A percentile compares a stretch with the other conserved stretches of the same genome.
These are phyloP conservation scores for Polia nebulosa DNA, from an alignment of 2,888 invertebrate species.

Conservation along the genomic window DNA sequence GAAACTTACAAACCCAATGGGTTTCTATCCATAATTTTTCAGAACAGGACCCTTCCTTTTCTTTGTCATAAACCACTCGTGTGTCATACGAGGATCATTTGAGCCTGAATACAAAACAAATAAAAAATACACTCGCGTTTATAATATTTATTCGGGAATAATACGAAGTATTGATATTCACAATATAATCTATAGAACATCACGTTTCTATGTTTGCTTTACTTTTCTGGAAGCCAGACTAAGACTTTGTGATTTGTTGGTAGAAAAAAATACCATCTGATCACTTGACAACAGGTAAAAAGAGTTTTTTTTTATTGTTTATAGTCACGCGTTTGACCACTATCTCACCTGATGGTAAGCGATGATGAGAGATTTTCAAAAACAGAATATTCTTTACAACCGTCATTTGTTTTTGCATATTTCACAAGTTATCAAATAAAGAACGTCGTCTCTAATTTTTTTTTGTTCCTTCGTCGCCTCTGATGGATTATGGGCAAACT, in stretches of 20 bases:
- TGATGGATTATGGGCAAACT: too few species aligned
- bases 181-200: not conserved
- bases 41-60: not conserved
- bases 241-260: not conserved
- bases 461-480: too few species aligned
- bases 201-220: not conserved
- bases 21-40: not conserved
- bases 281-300: not conserved
- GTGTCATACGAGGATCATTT: constrained; percentile 12
- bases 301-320: too few species aligned
- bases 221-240: constrained; percentile 1
- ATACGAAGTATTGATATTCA: constrained; percentile 5
- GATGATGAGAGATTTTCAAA: too few species aligned
- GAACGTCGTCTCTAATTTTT: too few species aligned
- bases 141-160: not conserved
- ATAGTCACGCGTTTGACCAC: too few species aligned
- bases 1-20: not conserved
- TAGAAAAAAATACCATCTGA: not conserved
- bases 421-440: too few species aligned
- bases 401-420: too few species aligned
- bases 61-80: constrained; percentile 27
- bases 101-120: constrained; percentile 12
- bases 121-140: constrained; percentile 10
- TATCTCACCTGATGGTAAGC: too few species aligned
- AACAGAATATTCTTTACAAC: too few species aligned